These are phyloP conservation scores for Leucopsar rothschildi DNA, from an alignment of 2,113 vertebrate species.

Conservation along the genomic window DNA sequence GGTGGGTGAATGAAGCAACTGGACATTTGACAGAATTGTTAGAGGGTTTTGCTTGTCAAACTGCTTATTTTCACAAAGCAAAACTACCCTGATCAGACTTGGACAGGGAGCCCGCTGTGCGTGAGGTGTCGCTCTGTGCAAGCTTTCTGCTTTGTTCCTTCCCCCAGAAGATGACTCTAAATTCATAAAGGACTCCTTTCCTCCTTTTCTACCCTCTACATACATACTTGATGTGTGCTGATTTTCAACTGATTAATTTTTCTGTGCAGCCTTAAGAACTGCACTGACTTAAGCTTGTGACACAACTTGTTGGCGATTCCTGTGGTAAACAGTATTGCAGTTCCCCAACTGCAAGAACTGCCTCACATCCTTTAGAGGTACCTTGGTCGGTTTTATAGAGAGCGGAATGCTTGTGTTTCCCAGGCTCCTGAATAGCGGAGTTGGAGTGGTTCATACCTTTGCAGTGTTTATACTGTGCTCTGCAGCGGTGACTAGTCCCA, in stretches of 20 bases:
- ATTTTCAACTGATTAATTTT: neutral
- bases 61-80: neutral
- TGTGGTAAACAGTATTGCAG: accelerated
- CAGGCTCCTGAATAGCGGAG: neutral
- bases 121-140: accelerated
- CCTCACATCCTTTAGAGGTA: neutral
- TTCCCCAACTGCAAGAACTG: neutral
- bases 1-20: neutral
- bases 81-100: neutral
- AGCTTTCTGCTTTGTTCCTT: neutral
- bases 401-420: neutral
- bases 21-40: neutral
- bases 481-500: neutral
- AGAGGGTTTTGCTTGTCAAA: neutral
- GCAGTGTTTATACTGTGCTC: neutral
- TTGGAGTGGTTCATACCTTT: neutral
- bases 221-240: neutral
- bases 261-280: neutral
- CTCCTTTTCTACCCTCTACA: neutral
- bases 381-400: neutral
- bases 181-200: neutral
- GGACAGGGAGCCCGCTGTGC: neutral
- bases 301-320: neutral
- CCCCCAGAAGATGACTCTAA: accelerated
- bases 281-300: neutral